Base-by-base conservation (phyloP, 2,113 vertebrate genomes). In the Procapra przewalskii region DNA sequence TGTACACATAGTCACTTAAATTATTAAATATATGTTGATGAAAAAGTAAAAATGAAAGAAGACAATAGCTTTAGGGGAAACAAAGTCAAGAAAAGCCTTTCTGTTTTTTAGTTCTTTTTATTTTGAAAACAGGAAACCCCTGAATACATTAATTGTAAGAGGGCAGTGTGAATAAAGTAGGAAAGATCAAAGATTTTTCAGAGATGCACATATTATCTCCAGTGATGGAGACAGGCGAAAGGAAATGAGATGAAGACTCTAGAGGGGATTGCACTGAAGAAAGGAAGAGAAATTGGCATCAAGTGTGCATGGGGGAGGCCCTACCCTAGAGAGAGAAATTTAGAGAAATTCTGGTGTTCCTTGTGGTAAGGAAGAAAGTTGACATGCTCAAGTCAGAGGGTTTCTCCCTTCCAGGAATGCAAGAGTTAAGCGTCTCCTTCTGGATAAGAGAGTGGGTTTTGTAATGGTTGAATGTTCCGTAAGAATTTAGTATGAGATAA, bases 401-500 rank as follows among this genome's bases (percentile, higher is more conserved):
- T 33, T 96, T 87, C 60, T 55, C 52, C 48, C 62, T 50, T 84
- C 48, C n/a, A 45, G 85, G 54, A 92, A 48, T 48, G 33, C 2
- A 97, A 79, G 64, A 85, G 81, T 92, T 91, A 94, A 94, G 7
- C 17, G 77, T 93, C 43, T 84, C 54, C 40, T 83, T 13, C 36
- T 96, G 52, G 9, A 2, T 71, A 54, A 85, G 40, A 96, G 57
- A 7, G 1, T 14, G 12, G 19, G 40, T 33, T 95, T 90, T 94
- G 71, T 97, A 27, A 45, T 36, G 91, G 48, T 36, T 71, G 36
- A 95, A 48, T 60, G 62, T 93, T 88, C 67, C 50, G 11, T 21
- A n/a, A 88, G 89, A 95, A 98, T 79, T 90, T 97, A 90, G 97
- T 94, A 90, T 29, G 85, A 94, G 96, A 60, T 71, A 90, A 93